Evolutionary conservation across 2,888 invertebrate species (phyloP).

Genomic region (Drosophila parthenogenetica): DNA sequence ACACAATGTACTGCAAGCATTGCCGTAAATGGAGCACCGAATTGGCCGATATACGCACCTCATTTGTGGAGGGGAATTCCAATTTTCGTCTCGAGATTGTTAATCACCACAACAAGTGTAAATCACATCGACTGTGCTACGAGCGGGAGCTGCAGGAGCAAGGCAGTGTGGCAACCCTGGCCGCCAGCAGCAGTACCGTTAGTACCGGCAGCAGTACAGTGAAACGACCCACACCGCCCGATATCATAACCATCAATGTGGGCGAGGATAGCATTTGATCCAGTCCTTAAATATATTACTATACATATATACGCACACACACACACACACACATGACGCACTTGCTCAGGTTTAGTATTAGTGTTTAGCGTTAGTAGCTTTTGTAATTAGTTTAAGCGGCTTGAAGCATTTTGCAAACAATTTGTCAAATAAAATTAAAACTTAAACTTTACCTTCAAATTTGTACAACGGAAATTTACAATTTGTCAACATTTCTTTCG

Average conservation of each 20-base stretch:
- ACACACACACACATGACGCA: conserved; percentile 41
- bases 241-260: conserved; percentile 82
- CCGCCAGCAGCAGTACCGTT: conserved; percentile 9
- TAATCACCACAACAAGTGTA: conserved; percentile 92
- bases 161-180: background rate
- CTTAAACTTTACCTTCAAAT: conserved; percentile 17
- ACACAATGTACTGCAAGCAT: conserved; percentile 90
- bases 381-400: conserved; percentile 53
- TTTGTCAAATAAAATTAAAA: conserved; percentile 19
- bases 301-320: conserved; percentile 14
- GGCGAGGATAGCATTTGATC: conserved; percentile 73
- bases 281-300: background rate
- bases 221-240: conserved; percentile 56
- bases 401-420: conserved; percentile 68
- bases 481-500: conserved; percentile 17
- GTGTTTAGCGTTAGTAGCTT: conserved; percentile 46
- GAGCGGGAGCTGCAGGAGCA: conserved; percentile 85
- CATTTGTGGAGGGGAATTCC: conserved; percentile 91
- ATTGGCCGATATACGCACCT: conserved; percentile 90
- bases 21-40: conserved; percentile 91
- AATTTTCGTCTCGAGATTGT: conserved; percentile 92
- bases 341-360: conserved; percentile 72
- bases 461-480: conserved; percentile 18
- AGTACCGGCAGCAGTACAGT: conserved; percentile 2
- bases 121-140: conserved; percentile 90